Evolutionary conservation across 1,140 invertebrate genomes (phyloP).

Genomic region (Euwallacea similis): DNA sequence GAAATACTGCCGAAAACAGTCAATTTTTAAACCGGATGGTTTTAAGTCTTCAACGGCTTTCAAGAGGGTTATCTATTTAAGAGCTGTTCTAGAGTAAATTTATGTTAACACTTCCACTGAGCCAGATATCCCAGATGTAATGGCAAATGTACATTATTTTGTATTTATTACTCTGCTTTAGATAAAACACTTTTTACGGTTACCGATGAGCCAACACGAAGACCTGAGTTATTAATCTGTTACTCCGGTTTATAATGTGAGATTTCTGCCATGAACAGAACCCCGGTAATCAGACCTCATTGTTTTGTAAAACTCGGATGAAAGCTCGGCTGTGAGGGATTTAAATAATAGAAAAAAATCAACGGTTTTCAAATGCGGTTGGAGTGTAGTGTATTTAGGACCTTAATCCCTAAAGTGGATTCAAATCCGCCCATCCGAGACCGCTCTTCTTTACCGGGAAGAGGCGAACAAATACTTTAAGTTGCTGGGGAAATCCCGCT

Average conservation of each 20-base stretch:
- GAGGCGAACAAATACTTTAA: slow-evolving; percentile 38
- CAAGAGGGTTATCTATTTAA: slow-evolving; percentile 26
- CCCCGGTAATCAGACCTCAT: background rate
- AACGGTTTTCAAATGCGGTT: slow-evolving; percentile 11
- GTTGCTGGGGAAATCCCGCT: slow-evolving; percentile 33
- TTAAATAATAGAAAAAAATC: slow-evolving; percentile 17
- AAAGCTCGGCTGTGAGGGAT: background rate
- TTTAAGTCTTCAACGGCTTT: slow-evolving; percentile 9
- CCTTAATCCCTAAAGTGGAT: slow-evolving; percentile 37
- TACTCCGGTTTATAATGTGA: background rate
- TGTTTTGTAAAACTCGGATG: background rate
- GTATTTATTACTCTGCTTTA: slow-evolving; percentile 7
- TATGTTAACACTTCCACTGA: slow-evolving; percentile 19
- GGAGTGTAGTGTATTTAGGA: slow-evolving; percentile 27
- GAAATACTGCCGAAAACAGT: background rate
- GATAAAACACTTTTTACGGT: slow-evolving; percentile 4
- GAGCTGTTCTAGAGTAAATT: slow-evolving; percentile 21
- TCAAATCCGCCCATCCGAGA: slow-evolving; percentile 25
- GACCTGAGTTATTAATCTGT: too few relatives aligned
- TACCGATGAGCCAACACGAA: background rate
- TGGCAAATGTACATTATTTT: slow-evolving; percentile 16
- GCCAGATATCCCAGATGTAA: slow-evolving; percentile 14
- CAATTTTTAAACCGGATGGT: slow-evolving; percentile 9
- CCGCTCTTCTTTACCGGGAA: slow-evolving; percentile 33
- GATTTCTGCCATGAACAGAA: background rate